Percentiles rank a stretch among this genome's conserved stretches.
Evolutionary conservation across 2,113 vertebrate genomes (phyloP).

Genomic region (Amphiprion ocellaris): DNA sequence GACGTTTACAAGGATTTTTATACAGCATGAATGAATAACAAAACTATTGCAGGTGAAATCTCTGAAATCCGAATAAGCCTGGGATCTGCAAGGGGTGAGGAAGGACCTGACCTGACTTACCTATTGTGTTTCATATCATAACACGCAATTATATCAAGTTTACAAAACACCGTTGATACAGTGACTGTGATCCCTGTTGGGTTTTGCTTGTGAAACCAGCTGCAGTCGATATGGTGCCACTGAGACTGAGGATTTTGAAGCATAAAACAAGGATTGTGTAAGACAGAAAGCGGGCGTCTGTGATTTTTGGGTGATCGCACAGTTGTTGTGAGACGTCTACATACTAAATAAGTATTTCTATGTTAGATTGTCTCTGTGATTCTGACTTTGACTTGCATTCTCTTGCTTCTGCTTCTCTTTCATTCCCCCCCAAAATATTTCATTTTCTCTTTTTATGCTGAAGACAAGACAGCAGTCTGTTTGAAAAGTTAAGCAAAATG

Average conservation of each 20-base stretch:
- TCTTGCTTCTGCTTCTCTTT: no score
- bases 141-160: constrained; percentile 5
- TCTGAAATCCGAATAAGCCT: constrained; percentile 22
- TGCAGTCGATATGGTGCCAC: no score
- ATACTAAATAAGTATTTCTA: no score
- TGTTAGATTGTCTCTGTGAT: no score
- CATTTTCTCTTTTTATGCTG: neutral
- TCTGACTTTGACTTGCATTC: no score
- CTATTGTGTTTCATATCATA: constrained; percentile 22
- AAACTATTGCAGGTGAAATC: neutral
- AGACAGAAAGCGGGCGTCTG: no score
- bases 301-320: no score
- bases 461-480: neutral
- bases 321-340: no score
- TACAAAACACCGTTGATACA: constrained; percentile 26
- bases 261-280: no score
- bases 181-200: neutral
- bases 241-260: no score
- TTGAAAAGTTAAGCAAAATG: neutral
- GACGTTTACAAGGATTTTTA: neutral
- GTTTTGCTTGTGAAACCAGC: neutral
- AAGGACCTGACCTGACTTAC: neutral
- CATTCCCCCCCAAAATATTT: no score
- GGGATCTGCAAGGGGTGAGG: neutral
- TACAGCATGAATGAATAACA: neutral